Conservation (phyloP, 2,888 invertebrate genomes). For the Pseudococcus viburni region DNA sequence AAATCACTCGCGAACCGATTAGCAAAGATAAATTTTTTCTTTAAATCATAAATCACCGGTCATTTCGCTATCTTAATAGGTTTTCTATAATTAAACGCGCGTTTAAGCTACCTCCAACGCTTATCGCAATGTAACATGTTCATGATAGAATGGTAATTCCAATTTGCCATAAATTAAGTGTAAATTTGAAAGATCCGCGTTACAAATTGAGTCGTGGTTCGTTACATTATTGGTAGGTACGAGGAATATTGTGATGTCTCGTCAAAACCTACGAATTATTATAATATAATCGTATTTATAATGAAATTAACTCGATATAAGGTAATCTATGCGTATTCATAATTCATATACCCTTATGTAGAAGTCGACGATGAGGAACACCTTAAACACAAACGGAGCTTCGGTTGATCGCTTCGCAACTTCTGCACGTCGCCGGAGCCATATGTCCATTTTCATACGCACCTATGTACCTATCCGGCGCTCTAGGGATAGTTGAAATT, state of each 20-base stretch:
- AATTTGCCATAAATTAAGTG: conserved; percentile 54
- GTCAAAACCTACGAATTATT: conserved; percentile 52
- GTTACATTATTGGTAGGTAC: neutral
- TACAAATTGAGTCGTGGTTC: conserved; percentile 54
- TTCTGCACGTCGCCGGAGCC: neutral
- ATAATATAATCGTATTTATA: conserved; percentile 16
- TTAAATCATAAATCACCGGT: conserved; percentile 51
- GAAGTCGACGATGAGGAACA: neutral
- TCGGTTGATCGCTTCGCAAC: conserved; percentile 39
- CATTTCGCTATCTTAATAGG: conserved; percentile 57
- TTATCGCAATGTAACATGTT: neutral
- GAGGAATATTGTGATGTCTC: neutral
- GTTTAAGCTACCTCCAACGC: conserved; percentile 56
- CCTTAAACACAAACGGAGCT: neutral
- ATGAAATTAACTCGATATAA: conserved; percentile 47
- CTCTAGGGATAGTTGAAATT: conserved; percentile 47
- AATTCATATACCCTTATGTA: conserved; percentile 1
- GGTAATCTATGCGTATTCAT: neutral
- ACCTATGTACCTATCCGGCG: neutral
- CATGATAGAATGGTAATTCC: conserved; percentile 34
- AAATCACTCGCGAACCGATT: conserved; percentile 55
- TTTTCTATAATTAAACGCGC: conserved; percentile 58
- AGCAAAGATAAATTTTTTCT: conserved; percentile 56
- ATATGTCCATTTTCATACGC: neutral
- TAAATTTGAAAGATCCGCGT: conserved; percentile 54